A percentile compares a stretch with the other conserved stretches of the same genome.
These are phyloP conservation scores for Polyommatus iphigenia DNA, from an alignment of 2,888 invertebrate genomes.

Conservation along the genomic window DNA sequence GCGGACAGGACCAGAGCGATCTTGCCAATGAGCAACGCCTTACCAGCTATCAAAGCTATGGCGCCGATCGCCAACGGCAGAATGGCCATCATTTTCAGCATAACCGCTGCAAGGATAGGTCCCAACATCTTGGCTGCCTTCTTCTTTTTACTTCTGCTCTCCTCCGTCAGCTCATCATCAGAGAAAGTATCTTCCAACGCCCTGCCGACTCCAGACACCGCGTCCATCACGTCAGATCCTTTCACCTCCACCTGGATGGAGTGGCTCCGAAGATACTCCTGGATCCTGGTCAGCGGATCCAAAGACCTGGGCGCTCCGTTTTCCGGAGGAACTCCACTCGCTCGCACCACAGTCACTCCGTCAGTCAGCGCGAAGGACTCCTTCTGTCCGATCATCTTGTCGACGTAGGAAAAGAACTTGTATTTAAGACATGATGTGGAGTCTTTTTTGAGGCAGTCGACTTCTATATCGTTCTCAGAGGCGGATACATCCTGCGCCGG, in stretches of 20 bases:
- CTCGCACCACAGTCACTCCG: conserved; percentile 91
- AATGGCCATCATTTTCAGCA: conserved; percentile 88
- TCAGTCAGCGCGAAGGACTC: conserved; percentile 90
- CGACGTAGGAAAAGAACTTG: conserved; percentile 92
- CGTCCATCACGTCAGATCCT: conserved; percentile 90
- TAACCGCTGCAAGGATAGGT: conserved; percentile 86
- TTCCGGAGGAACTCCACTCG: conserved; percentile 83
- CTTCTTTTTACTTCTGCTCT: conserved; percentile 90
- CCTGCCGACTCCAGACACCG: conserved; percentile 89
- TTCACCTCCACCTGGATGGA: conserved; percentile 91
- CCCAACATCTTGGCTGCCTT: conserved; percentile 89
- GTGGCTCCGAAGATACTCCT: conserved; percentile 89
- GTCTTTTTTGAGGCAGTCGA: conserved; percentile 91
- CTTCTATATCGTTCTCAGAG: conserved; percentile 88
- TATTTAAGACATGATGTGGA: conserved; percentile 92
- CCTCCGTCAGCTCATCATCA: conserved; percentile 82
- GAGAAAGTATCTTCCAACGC: conserved; percentile 87
- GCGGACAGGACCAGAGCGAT: conserved; percentile 90
- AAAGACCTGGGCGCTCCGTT: conserved; percentile 89
- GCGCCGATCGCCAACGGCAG: conserved; percentile 89
- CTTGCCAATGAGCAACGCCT: conserved; percentile 91
- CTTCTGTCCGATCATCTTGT: conserved; percentile 90
- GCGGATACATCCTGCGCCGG: conserved; percentile 86
- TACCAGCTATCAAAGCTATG: conserved; percentile 91
- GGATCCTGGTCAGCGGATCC: conserved; percentile 85